Conservation (phyloP, 2,797 vertebrate genomes). For the Trichosurus vulpecula region DNA sequence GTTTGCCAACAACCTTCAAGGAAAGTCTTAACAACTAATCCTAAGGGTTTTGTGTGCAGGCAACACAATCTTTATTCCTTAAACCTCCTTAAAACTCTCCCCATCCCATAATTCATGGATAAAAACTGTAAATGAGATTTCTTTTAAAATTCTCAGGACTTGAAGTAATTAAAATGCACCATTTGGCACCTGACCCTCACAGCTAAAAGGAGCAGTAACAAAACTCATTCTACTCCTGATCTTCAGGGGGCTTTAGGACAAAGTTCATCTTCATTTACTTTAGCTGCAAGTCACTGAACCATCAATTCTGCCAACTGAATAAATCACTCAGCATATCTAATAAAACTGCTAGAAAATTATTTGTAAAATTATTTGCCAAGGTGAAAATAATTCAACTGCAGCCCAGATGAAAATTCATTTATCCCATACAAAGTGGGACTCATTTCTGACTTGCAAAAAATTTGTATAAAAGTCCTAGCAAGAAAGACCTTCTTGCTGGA, state of each 20-base stretch:
- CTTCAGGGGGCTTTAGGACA: conserved; percentile 72
- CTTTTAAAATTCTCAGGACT: conserved; percentile 63
- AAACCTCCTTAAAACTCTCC: not conserved
- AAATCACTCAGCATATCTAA: conserved; percentile 74
- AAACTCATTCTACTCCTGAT: conserved; percentile 72
- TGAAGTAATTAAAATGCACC: conserved; percentile 61
- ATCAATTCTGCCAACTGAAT: conserved; percentile 79
- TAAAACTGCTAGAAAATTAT: conserved; percentile 79
- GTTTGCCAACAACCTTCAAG: not conserved
- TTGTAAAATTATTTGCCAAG: conserved; percentile 71
- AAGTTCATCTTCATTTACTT: conserved; percentile 79
- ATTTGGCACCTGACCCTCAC: conserved; percentile 60
- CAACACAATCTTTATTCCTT: not conserved
- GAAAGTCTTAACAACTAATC: not conserved
- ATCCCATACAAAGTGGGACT: conserved; percentile 72
- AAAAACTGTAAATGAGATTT: conserved; percentile 69
- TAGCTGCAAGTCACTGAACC: conserved; percentile 76
- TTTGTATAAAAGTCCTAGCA: conserved; percentile 44
- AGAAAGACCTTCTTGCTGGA: conserved; percentile 40
- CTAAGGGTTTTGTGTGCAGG: not conserved
- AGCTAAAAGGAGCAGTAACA: conserved; percentile 75
- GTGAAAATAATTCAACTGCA: conserved; percentile 74
- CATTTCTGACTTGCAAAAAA: conserved; percentile 67
- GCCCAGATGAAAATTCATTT: conserved; percentile 70
- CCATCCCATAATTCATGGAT: conserved; percentile 56